Percentiles rank a stretch among this genome's conserved stretches.
Evolutionary conservation across 2,888 invertebrate genomes (phyloP).

Genomic region (Muscina levida): DNA sequence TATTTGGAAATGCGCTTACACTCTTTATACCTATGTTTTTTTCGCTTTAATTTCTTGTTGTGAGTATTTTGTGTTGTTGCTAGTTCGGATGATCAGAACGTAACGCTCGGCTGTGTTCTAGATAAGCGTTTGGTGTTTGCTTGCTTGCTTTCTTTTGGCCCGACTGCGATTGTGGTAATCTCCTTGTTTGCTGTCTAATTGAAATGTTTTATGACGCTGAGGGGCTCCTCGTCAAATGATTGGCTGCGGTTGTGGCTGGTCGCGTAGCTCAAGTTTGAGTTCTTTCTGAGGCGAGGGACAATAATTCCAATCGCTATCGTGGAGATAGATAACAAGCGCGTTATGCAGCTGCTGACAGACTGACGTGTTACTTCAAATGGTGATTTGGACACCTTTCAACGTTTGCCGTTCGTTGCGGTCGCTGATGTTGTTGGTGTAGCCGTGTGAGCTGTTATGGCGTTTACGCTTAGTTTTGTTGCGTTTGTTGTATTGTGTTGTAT

Average conservation of each 20-base stretch:
- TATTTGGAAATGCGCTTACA: too few species aligned
- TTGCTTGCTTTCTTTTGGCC: too few species aligned
- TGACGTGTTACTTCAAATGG: slow-evolving; percentile 63
- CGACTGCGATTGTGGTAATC: slow-evolving; percentile 12
- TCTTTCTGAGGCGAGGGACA: neutral
- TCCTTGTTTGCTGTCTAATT: slow-evolving; percentile 29
- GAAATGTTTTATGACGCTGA: slow-evolving; percentile 17
- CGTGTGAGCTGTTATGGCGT: slow-evolving; percentile 28
- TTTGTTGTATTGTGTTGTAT: slow-evolving; percentile 36
- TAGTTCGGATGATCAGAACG: neutral
- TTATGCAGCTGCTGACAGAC: slow-evolving; percentile 61
- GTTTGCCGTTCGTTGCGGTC: neutral
- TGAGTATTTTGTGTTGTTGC: too few species aligned
- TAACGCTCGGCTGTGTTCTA: neutral
- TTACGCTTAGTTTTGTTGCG: slow-evolving; percentile 42
- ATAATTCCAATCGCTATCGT: slow-evolving; percentile 32
- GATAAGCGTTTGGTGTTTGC: neutral
- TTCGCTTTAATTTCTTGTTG: too few species aligned
- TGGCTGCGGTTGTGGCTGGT: neutral
- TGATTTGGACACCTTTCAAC: slow-evolving; percentile 61
- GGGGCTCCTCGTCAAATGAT: slow-evolving; percentile 5
- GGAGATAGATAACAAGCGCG: slow-evolving; percentile 58
- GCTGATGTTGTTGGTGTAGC: neutral
- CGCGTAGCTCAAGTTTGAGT: neutral
- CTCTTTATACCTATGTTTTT: neutral